Base-by-base conservation (phyloP, 2,888 invertebrate species). In the Maniola hyperantus region DNA sequence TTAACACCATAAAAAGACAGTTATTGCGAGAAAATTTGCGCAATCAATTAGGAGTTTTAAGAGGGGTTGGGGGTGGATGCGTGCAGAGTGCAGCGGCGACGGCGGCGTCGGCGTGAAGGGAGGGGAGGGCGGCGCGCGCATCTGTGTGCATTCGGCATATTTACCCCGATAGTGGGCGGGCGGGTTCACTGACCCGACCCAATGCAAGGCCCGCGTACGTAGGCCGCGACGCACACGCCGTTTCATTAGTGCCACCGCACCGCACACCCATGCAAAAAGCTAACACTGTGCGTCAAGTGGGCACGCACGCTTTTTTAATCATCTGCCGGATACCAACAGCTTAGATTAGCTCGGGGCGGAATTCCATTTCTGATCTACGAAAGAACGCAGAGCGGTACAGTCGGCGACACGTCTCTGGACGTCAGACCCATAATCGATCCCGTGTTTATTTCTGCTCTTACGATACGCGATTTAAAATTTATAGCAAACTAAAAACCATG, bases 121-220 rank as follows among this genome's bases (percentile, higher is more conserved):
- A 71, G 74, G 55, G 68, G 67, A 70, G 71, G 71, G 82, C 88
- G 87, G 91, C 89, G 91, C 91, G 91, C 91, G 92, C 87, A 88
- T 89, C 90, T 89, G 89, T 91, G 91, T 91, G 91, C 92, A 92
- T 91, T 91, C 91, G 91, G 91, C 91, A 91, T 91, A 91, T 92
- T 92, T 92, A 91, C 91, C 91, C 90, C 88, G 89, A 90, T 89
- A 87, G 89, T 87, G 88, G 89, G 88, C 89, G 91, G 89, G 86
- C 84, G 88, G 87, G 89, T 84, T 91, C 91, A 88, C 83, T 88
- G 90, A 90, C 91, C 88, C 90, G 90, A 89, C 88, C 91, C 91
- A 89, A 90, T 92, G 92, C 87, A 87, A 88, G 92, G 84, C 87
- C 85, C 86, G 87, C 88, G 88, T 76, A 88, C 87, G 88, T 86